Base-by-base conservation (phyloP, 2,113 vertebrate species). In the Cebidichthys violaceus region DNA sequence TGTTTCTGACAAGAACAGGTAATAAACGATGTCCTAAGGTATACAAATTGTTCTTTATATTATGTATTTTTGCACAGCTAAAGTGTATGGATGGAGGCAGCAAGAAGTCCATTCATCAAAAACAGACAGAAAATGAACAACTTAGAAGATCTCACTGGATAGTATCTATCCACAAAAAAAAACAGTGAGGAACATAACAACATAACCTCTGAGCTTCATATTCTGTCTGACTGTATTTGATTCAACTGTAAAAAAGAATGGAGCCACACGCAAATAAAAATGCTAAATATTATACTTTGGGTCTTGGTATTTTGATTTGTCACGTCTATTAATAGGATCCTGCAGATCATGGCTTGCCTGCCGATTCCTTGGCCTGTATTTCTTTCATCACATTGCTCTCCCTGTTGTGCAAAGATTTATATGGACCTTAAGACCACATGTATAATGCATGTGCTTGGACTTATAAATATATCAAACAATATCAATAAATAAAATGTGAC, bases 401-500 rank as follows among this genome's bases (percentile, higher is more conserved):
- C 39, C 80, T 71, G 86, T 85, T 90, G 57, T 73, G 82, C 79
- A 62, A 83, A 90, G 88, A 92, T 92, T 93, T 91, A 92, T 85
- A 77, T 2, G 13, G 81, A 86, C 85, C 88, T 75, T 57, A 89
- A 84, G 85, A 86, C 75, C 74, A 45, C 81, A 86, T 92, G 89
- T 77, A 87, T 91, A 88, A 92, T 92, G 61, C 81, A 93, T 91
- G 79, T 80, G 75, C 55, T 2, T 29, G 35, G 79, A 81, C 76
- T 84, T 89, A 90, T 88, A 87, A 92, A 90, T 92, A 88, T 79
- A 92, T 92, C 84, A 89, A 85, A 81, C 86, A 84, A 74, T 88
- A 92, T 93, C 86, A 91, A 90, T 92, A 90, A 92, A 91, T 90
- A 90, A 88, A 91, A 85, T 54, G 65, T 68, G 72, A 84, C 79